Evolutionary conservation across 2,113 vertebrate species (phyloP).

Genomic region (Rafetus swinhoei): DNA sequence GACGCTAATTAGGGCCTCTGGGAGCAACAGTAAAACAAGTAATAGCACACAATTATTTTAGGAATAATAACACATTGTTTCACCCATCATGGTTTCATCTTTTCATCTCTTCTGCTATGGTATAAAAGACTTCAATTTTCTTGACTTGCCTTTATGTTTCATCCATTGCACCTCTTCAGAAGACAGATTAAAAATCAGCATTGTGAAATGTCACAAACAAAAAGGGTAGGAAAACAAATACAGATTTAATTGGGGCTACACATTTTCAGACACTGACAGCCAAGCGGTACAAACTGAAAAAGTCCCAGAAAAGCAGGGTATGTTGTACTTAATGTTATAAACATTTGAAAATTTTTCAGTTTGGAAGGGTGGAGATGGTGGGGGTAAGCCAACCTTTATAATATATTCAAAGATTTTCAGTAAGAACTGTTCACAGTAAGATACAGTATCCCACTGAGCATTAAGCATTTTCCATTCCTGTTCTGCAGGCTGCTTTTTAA

Average conservation of each 20-base stretch:
- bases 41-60: neutral
- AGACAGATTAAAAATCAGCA: neutral
- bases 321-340: neutral
- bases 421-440: slow-evolving; percentile 15
- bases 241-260: neutral
- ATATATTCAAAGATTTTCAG: neutral
- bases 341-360: neutral
- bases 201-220: neutral
- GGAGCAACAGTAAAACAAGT: neutral
- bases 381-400: neutral
- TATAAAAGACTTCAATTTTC: neutral
- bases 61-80: no score
- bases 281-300: neutral
- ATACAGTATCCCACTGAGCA: slow-evolving; percentile 20
- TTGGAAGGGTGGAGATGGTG: neutral
- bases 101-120: neutral
- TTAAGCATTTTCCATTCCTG: slow-evolving; percentile 31
- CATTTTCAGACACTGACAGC: neutral
- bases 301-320: neutral
- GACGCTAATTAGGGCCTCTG: fast-evolving
- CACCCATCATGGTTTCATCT: neutral
- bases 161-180: neutral
- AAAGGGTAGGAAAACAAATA: neutral
- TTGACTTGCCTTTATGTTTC: neutral
- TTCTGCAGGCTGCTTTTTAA: slow-evolving; percentile 22